Conservation (phyloP, 2,888 invertebrate species). For the Drosophila parthenogenetica region DNA sequence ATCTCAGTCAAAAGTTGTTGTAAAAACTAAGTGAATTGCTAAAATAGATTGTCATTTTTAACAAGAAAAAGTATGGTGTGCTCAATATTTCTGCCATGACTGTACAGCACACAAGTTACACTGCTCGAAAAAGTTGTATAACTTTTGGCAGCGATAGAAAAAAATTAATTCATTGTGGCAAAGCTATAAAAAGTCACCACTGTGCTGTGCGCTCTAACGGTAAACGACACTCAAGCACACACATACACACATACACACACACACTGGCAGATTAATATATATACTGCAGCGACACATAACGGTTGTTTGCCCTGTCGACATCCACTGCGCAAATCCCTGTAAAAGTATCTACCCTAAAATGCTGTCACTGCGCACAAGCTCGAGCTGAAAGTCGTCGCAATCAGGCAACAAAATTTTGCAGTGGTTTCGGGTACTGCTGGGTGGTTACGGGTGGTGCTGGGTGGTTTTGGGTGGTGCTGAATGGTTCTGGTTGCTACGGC, state of each 20-base stretch:
- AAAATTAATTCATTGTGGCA: constrained; percentile 19
- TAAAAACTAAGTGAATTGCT: neutral
- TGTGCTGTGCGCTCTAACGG: constrained; percentile 60
- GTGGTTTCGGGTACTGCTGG: constrained; percentile 39
- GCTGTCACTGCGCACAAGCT: constrained; percentile 84
- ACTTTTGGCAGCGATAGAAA: neutral
- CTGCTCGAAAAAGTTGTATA: constrained; percentile 38
- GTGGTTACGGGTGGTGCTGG: constrained; percentile 24
- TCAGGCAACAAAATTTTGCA: constrained; percentile 54
- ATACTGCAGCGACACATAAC: constrained; percentile 35
- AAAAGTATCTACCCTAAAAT: constrained; percentile 84
- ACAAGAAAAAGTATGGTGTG: neutral
- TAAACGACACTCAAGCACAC: constrained; percentile 34
- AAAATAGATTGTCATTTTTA: neutral
- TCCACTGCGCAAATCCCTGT: constrained; percentile 84
- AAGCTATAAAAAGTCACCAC: constrained; percentile 72
- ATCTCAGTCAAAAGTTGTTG: neutral
- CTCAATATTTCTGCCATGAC: constrained; percentile 33
- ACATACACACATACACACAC: constrained; percentile 4
- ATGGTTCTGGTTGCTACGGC: constrained; percentile 23
- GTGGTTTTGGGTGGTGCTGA: constrained; percentile 21
- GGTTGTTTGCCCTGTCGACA: constrained; percentile 64
- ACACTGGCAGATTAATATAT: constrained; percentile 16
- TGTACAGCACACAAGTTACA: constrained; percentile 46
- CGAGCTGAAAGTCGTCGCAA: constrained; percentile 58